Conservation (phyloP, 1,140 invertebrate genomes). For the Anastrepha obliqua region DNA sequence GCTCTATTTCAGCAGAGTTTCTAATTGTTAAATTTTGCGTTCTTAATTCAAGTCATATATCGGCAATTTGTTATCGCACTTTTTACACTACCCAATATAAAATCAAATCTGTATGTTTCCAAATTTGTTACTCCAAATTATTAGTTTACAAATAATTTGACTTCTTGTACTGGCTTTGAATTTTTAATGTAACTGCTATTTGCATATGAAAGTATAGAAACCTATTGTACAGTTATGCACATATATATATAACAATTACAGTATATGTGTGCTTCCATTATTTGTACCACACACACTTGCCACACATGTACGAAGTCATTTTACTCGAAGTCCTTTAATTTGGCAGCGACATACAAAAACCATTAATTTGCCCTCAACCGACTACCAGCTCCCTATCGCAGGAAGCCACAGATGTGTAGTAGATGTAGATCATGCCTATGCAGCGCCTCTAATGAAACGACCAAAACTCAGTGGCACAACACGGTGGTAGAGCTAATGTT, state of each 20-base stretch:
- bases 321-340: conserved; percentile 34
- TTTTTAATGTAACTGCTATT: too few species aligned
- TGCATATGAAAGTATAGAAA: too few species aligned
- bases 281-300: not conserved
- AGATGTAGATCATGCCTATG: not conserved
- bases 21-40: too few species aligned
- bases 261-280: not conserved
- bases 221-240: not conserved
- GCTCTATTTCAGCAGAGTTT: too few species aligned
- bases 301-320: too few species aligned
- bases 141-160: too few species aligned
- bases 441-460: conserved; percentile 19
- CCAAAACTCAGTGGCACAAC: conserved; percentile 22
- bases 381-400: not conserved
- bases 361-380: conserved; percentile 41
- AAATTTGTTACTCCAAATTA: too few species aligned
- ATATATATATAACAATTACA: not conserved
- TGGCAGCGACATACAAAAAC: conserved; percentile 46
- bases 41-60: too few species aligned
- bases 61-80: too few species aligned
- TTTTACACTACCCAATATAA: too few species aligned
- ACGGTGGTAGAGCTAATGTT: not conserved
- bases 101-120: too few species aligned
- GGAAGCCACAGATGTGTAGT: conserved; percentile 16
- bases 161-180: too few species aligned